Percentiles rank a stretch among this genome's conserved stretches.
phyloP scores from a whole-genome alignment of 2,797 vertebrate genomes.

The Ctenochaetus hawaiiensis region DNA sequence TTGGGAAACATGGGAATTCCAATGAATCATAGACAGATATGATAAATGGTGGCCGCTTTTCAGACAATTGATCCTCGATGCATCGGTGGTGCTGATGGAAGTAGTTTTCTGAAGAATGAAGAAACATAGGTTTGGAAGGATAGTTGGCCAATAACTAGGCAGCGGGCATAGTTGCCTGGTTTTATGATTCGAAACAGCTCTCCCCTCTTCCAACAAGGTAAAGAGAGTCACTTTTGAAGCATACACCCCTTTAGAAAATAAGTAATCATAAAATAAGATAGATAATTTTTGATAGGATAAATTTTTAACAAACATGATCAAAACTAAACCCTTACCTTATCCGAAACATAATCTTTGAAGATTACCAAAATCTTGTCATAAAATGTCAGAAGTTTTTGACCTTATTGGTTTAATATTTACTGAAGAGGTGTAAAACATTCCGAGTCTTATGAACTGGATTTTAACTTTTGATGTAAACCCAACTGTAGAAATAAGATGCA shows the following conservation, averaged over 20 bases:
- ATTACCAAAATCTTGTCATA: neutral
- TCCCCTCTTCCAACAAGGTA: neutral
- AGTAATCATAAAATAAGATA: no score
- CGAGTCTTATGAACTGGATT: neutral
- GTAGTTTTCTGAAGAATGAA: slow-evolving; percentile 1
- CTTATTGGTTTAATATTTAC: neutral
- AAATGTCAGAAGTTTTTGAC: neutral
- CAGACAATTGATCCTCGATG: neutral
- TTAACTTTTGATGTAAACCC: slow-evolving; percentile 32
- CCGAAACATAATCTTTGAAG: neutral
- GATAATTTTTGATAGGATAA: neutral
- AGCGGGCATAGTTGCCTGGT: neutral
- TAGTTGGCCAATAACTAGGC: neutral
- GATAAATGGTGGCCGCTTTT: neutral
- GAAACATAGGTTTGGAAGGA: neutral
- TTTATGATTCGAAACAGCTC: neutral
- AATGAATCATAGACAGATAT: neutral
- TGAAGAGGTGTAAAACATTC: neutral
- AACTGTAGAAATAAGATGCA: slow-evolving; percentile 40
- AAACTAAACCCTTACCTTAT: neutral
- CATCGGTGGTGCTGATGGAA: neutral
- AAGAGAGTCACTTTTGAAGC: neutral
- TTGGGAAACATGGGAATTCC: neutral
- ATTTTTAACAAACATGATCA: neutral
- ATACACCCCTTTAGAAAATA: neutral